Conservation (phyloP, 2,113 vertebrate genomes). For the Penelope pileata region DNA sequence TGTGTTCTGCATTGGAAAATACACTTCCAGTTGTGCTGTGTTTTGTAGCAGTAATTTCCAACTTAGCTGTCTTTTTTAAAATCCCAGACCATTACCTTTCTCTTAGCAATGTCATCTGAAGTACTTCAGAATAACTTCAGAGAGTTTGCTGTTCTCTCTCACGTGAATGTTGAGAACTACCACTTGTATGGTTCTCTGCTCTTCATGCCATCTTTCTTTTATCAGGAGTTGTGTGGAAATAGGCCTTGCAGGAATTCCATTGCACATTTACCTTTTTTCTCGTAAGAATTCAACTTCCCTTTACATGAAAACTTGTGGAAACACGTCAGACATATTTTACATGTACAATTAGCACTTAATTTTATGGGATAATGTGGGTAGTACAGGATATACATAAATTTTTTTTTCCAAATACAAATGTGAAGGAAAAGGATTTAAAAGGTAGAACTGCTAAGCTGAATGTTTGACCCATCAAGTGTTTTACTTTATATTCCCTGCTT, state of each 20-base stretch:
- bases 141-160: not conserved
- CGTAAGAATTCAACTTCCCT: not conserved
- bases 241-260: not conserved
- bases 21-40: not conserved
- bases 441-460: not conserved
- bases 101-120: constrained; percentile 19
- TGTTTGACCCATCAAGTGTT: not conserved
- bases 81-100: not conserved
- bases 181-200: not conserved
- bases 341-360: not conserved
- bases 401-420: not conserved
- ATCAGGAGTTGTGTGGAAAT: not conserved
- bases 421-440: not conserved
- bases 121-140: constrained; percentile 15
- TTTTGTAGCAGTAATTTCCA: not conserved
- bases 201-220: not conserved
- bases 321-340: constrained; percentile 12
- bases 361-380: not conserved
- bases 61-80: not conserved
- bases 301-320: not conserved
- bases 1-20: not conserved
- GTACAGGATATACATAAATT: not conserved
- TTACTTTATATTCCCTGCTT: not conserved
- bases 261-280: not conserved
- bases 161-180: not conserved